Base-by-base conservation (phyloP, 2,888 invertebrate genomes). In the Urechis unicinctus region DNA sequence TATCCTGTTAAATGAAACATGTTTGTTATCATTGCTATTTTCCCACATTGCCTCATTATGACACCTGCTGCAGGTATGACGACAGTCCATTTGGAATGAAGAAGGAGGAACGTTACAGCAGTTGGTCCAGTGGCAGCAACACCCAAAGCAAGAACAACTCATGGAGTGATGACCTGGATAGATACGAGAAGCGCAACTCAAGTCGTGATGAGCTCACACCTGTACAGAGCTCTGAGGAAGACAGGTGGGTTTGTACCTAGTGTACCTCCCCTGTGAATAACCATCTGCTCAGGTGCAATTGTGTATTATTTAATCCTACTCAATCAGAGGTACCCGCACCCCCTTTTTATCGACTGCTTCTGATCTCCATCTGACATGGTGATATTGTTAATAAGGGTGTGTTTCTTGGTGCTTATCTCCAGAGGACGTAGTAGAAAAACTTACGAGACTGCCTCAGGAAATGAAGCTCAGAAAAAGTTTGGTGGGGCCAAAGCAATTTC, bases 401-500 rank as follows among this genome's bases (percentile, higher is more conserved):
- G n/a, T n/a, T 45, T 45, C 25, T n/a, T 9, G n/a, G n/a, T n/a
- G n/a, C n/a, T n/a, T n/a, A n/a, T n/a, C 29, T 25, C 69, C 59
- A 60, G 69, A 43, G 62, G 71, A 29, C 60, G 72, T 36, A 72
- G 70, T 53, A 61, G 73, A 28, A 73, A 72, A 62, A 57, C 65
- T 0, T 65, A 63, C 51, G 68, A 69, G 21, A 61, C 56, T 31
- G 55, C 63, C 3, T 36, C 36, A 36, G 68, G 86, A 47, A 88
- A 88, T 67, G 86, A 88, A 58, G 92, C 93, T 25, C 90, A 91
- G 77, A 91, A 91, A 80, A 97, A 97, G 81, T 98, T 97, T 78
- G 96, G 93, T 50, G 87, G 88, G 68, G 95, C 97, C 2, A 98
- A 98, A 79, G 90, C 94, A 17, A 98, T 98, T 72, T 96, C 96